Evolutionary conservation across 2,113 vertebrate species (phyloP).

Genomic region (Scolopax mira): DNA sequence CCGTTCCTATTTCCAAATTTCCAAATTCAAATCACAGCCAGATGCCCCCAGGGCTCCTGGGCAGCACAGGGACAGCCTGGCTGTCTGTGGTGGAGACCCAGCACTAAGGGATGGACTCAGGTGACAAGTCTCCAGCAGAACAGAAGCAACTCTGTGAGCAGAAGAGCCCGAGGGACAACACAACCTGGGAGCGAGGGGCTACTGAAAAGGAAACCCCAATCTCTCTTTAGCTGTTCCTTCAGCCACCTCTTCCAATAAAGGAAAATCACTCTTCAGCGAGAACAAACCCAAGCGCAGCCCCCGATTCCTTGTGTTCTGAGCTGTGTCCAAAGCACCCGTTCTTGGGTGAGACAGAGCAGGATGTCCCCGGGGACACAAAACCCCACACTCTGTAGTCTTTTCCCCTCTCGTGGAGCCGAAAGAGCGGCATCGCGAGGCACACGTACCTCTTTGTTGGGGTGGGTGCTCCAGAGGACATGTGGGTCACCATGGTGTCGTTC

Average conservation of each 20-base stretch:
- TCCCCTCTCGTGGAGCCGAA: accelerated
- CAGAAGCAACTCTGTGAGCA: neutral
- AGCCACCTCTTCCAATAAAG: accelerated
- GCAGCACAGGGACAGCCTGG: neutral
- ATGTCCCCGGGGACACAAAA: neutral
- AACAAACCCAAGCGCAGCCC: neutral
- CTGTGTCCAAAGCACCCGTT: accelerated
- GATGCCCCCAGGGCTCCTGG: accelerated
- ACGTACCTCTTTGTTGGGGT: slow-evolving; percentile 92
- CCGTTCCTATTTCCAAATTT: neutral
- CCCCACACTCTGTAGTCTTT: accelerated
- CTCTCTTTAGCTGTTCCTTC: accelerated
- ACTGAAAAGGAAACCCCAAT: too few species aligned
- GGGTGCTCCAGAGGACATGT: slow-evolving; percentile 85
- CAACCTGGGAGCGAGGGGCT: neutral
- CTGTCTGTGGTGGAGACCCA: neutral
- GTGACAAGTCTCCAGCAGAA: neutral
- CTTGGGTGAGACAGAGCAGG: accelerated
- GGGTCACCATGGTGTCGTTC: slow-evolving; percentile 88
- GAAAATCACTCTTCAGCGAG: neutral
- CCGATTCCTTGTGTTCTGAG: accelerated
- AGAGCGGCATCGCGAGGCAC: accelerated
- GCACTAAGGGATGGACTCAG: accelerated
- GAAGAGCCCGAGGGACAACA: neutral
- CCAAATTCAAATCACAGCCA: neutral